Base-by-base conservation (phyloP, 1,140 invertebrate species). In the Lepeophtheirus salmonis region DNA sequence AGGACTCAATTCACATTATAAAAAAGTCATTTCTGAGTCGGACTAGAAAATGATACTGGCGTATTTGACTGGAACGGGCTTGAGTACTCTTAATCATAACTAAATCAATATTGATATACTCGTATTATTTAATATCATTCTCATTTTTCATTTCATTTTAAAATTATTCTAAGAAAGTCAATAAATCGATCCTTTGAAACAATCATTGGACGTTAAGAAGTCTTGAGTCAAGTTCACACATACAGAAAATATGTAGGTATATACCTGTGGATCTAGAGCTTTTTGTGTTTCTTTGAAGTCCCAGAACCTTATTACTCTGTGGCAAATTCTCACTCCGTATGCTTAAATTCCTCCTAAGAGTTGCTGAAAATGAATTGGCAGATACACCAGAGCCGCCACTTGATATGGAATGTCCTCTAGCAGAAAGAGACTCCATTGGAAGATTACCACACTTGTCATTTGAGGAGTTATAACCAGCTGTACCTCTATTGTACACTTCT, bases 401-500 rank as follows among this genome's bases (percentile, higher is more conserved):
- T 17, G 55, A 57, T 2, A 57, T 18, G 1, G 55, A 57, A 18
- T 57, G 55, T 3, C 55, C 55, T n/a, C 55, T 17, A 16, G 25
- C 55, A 16, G 23, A 26, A 18, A 57, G 55, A 21, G 17, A 21
- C 16, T 57, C 55, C 22, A 41, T 25, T 6, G 30, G 30, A 1
- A 54, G 52, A 57, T 57, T 57, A 3, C 24, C 55, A 41, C 26
- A 12, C 30, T 41, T 41, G n/a, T 41, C 30, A 6, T 10, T 41
- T 6, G 30, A 41, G 6, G 30, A 41, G n/a, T 14, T 21, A 20
- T 20, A 16, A 16, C 17, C 52, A 1, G 20, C 55, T 16, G 55
- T 57, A 3, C 55, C 20, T 17, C 55, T 26, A 41, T 57, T 57
- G 55, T 57, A 57, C 14, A 57, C 55, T 48, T 57, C 55, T 17